These are phyloP conservation scores for Taenioides sp. DNA, from an alignment of 2,797 vertebrate species.

Conservation along the genomic window DNA sequence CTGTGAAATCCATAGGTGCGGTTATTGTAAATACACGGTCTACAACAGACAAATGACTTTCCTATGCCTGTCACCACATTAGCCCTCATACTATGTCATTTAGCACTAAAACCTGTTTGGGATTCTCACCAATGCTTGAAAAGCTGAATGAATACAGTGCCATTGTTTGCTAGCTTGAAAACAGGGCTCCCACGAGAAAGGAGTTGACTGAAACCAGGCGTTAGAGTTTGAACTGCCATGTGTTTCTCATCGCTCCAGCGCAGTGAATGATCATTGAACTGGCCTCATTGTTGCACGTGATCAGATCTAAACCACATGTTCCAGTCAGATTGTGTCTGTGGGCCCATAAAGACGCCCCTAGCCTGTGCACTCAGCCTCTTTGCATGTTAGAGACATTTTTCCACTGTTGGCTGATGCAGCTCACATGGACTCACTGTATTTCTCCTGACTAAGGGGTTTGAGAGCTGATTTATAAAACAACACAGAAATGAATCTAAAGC, in stretches of 20 bases:
- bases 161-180: slow-evolving; percentile 60
- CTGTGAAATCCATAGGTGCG: slow-evolving; percentile 13
- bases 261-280: slow-evolving; percentile 63
- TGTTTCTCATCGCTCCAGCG: slow-evolving; percentile 64
- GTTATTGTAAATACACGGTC: slow-evolving; percentile 16
- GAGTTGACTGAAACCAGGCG: slow-evolving; percentile 48
- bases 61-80: slow-evolving; percentile 8
- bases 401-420: slow-evolving; percentile 66
- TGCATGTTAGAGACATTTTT: slow-evolving; percentile 55
- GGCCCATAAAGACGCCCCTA: slow-evolving; percentile 53
- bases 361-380: slow-evolving; percentile 47
- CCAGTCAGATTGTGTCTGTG: slow-evolving; percentile 60
- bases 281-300: slow-evolving; percentile 63
- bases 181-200: slow-evolving; percentile 44
- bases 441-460: slow-evolving; percentile 64
- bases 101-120: slow-evolving; percentile 19
- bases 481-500: slow-evolving; percentile 37
- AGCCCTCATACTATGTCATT: slow-evolving; percentile 16
- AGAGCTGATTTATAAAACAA: slow-evolving; percentile 54
- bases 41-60: slow-evolving; percentile 13
- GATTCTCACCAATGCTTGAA: slow-evolving; percentile 29
- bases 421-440: slow-evolving; percentile 56
- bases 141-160: slow-evolving; percentile 54
- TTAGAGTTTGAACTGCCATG: slow-evolving; percentile 54
- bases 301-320: slow-evolving; percentile 76